Percentiles rank a stretch among this genome's conserved stretches.
Evolutionary conservation across 1,140 invertebrate species (phyloP).

Genomic region (Philotrypesis tridentata): DNA sequence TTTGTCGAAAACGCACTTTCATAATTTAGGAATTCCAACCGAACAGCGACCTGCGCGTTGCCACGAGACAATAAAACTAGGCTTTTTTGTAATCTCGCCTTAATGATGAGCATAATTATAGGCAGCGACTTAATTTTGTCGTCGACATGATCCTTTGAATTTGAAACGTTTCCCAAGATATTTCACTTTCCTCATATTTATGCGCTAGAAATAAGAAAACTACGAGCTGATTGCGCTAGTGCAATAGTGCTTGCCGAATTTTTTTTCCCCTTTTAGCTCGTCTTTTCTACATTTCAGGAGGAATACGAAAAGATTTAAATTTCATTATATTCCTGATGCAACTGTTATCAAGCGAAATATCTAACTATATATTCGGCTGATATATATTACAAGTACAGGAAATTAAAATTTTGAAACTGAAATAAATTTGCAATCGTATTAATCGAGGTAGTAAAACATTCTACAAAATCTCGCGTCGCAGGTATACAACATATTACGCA

Average conservation of each 20-base stretch:
- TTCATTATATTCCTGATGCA: neutral
- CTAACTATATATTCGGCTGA: no score
- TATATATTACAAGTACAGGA: no score
- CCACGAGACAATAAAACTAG: neutral
- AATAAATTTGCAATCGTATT: no score
- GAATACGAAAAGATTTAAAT: neutral
- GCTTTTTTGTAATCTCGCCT: slow-evolving; percentile 2
- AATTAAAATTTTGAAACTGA: no score
- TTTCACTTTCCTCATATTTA: slow-evolving; percentile 4
- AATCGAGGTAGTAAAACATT: no score
- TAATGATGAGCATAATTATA: slow-evolving; percentile 23
- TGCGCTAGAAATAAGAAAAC: neutral
- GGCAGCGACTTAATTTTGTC: neutral
- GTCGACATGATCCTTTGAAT: slow-evolving; percentile 2
- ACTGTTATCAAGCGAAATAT: no score
- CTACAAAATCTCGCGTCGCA: no score
- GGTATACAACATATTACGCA: no score
- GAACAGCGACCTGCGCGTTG: neutral
- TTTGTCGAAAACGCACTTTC: neutral
- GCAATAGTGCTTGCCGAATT: neutral
- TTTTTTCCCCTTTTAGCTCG: neutral
- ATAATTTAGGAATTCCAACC: neutral
- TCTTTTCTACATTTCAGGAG: neutral
- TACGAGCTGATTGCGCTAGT: neutral
- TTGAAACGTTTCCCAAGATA: slow-evolving; percentile 2